Base-by-base conservation (phyloP, 1,140 invertebrate genomes). In the Pseudachorutes palmiensis region DNA sequence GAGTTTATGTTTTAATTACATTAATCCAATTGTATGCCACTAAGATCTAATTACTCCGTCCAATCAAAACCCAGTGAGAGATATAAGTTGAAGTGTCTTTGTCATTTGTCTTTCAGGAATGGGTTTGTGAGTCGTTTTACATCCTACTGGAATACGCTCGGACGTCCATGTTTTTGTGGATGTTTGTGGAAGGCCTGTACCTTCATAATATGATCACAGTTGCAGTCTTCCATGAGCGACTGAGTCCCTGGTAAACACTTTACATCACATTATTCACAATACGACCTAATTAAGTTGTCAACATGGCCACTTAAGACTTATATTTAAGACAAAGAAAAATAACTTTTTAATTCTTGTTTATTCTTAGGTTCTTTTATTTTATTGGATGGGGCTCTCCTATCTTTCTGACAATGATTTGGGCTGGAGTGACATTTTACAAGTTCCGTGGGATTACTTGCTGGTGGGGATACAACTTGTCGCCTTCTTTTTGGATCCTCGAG, bases 151-250 rank as follows among this genome's bases (percentile, higher is more conserved):
- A 85, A 75, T 85, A 85, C 74, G 80, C 82, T 22, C 75, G 80
- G 65, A 82, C 82, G 1, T 81, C 82, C 2, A 81, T 82, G 68
- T 85, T 85, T 72, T 80, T 81, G 77, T 85, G 83, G 83, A 84
- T 84, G 82, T 82, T 85, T 64, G 76, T 85, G 33, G 83, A 83
- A 70, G 83, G 83, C 0, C 73, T 83, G 12, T 81, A 83, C 71
- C 75, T 84, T 12, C 82, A 84, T 73, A 84, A 83, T 70, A 74
- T 76, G 62, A 80, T 81, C 74, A 79, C 82, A 5, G 78, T 83
- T 0, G 76, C 81, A 1, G 80, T 83, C 5, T 83, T 83, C 70
- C 79, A 69, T 41, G 68, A 70, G 58, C 62, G 65, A 64, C 65
- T 69, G 5, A 65, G 66, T 67, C 41, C 62, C 0, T 1, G 32